Evolutionary conservation across 2,113 vertebrate genomes (phyloP), one percentile per base, ranked within the genome.

Genomic region (Saguinus imperator): DNA sequence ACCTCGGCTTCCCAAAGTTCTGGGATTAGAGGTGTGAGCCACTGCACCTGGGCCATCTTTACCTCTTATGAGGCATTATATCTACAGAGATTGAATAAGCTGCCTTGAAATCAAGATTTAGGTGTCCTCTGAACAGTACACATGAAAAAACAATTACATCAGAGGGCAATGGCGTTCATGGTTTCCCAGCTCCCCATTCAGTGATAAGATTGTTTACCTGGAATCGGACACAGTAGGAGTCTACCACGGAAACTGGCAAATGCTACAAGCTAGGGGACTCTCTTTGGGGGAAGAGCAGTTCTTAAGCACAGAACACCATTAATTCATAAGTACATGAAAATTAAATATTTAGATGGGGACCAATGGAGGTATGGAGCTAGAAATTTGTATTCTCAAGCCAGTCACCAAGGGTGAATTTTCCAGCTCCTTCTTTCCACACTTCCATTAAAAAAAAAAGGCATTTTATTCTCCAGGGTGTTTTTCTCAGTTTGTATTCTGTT

Each of bases 121-220:
- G 11, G 66, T 40, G 66, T 43, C 18, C 18, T 80, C 84, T 50
- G 27, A 83, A 66, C 12, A 48, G 45, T 17, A 13, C 13, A 6
- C 6, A 45, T 58, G 27, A 13, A 61, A 61, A 94, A 72, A 21
- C n/a, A n/a, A 2, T 43, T 14, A 6, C 11, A 11, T 4, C 4
- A 1, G 25, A 77, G 64, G 61, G 13, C 27, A 27, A 0, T 1
- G 13, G 2, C 32, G 16, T 18, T 13, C 21, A 0, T 20, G 70
- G 58, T n/a, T 76, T 72, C 81, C 52, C 25, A 13, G 0, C 18
- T 29, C n/a, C 2, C 1, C 23, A 1, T 5, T 17, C 8, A 2
- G 13, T 17, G 45, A 35, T 1, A 13, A 13, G 0, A 0, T 18
- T 7, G 35, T 13, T 7, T 58, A 13, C 76, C 88, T 7, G 50